These are phyloP conservation scores for Heterotis niloticus DNA, from an alignment of 2,113 vertebrate species.

Conservation along the genomic window DNA sequence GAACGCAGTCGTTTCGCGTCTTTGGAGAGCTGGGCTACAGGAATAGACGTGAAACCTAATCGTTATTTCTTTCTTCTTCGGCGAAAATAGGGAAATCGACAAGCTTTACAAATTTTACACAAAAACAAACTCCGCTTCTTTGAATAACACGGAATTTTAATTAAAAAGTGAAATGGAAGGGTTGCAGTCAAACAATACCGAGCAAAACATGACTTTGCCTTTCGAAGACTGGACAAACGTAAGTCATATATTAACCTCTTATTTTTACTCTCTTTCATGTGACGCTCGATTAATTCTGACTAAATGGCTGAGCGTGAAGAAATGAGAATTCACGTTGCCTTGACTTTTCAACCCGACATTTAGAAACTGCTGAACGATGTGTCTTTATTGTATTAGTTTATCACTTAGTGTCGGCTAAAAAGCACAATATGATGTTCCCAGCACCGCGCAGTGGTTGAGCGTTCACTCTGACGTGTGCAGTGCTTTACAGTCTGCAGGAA, in stretches of 20 bases:
- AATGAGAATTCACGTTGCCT: too few species aligned
- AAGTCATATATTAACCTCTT: slow-evolving; percentile 22
- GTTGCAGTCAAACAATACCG: slow-evolving; percentile 19
- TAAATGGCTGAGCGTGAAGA: not conserved
- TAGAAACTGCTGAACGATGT: too few species aligned
- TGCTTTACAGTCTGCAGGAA: too few species aligned
- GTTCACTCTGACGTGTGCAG: too few species aligned
- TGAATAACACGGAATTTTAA: not conserved
- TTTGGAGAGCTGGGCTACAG: not conserved
- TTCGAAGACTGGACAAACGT: slow-evolving; percentile 53
- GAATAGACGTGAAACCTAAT: not conserved
- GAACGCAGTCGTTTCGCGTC: too few species aligned
- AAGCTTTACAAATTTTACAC: not conserved
- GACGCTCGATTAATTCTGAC: not conserved
- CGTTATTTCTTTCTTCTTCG: not conserved
- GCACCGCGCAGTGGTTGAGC: too few species aligned
- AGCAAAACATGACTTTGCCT: slow-evolving; percentile 41
- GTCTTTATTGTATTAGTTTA: too few species aligned
- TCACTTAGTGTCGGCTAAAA: too few species aligned
- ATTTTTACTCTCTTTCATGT: not conserved
- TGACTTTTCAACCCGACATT: too few species aligned
- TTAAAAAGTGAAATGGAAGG: slow-evolving; percentile 4
- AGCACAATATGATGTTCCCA: too few species aligned
- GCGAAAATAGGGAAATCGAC: too few species aligned
- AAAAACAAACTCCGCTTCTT: too few species aligned